Evolutionary conservation across 2,797 vertebrate species (phyloP), one percentile per base, ranked within the genome.

Genomic region (Chromobotia macracanthus): DNA sequence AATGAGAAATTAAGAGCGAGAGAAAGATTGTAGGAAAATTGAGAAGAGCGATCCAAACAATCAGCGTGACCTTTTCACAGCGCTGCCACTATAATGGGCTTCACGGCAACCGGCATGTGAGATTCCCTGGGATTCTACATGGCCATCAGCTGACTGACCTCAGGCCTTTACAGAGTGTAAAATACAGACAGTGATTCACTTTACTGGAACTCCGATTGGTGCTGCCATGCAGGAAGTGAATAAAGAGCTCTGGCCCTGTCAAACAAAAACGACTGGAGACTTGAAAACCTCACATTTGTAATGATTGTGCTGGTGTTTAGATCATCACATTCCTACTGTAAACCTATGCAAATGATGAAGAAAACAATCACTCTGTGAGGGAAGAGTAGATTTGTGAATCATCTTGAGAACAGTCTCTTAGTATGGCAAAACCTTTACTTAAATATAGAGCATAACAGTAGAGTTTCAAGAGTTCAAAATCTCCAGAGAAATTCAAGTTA

Each of bases 1-100:
- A 77, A 63, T 31, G 70, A 78, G 66, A 82, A 65, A 78, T 51
- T 77, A 69, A 58, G 58, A 68, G 25, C 35, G 60, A 66, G 53
- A 18, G 35, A 78, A 66, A 73, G 68, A 74, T 67, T 73, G 69
- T 31, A 23, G 16, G 6, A 55, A 48, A 23, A 85, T 56, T 41
- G 58, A 79, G 63, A 68, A 67, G 64, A 72, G 66, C 56, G 25
- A 82, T 75, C 63, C 21, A 71, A 80, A 76, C 69, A 79, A 86
- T 85, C 77, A 84, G 58, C 61, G 21, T 87, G 85, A 87, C 84
- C 85, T 87, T 86, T 87, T 83, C 82, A 80, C 77, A 75, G 41
- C 50, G 79, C 70, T 74, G 25, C 64, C 31, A 56, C 64, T 58
- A 55, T 81, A 83, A 84, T 72, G 55, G 76, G 53, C 67, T 60